These are phyloP conservation scores for Spheniscus mendiculus DNA, from an alignment of 2,113 vertebrate genomes.

Conservation along the genomic window DNA sequence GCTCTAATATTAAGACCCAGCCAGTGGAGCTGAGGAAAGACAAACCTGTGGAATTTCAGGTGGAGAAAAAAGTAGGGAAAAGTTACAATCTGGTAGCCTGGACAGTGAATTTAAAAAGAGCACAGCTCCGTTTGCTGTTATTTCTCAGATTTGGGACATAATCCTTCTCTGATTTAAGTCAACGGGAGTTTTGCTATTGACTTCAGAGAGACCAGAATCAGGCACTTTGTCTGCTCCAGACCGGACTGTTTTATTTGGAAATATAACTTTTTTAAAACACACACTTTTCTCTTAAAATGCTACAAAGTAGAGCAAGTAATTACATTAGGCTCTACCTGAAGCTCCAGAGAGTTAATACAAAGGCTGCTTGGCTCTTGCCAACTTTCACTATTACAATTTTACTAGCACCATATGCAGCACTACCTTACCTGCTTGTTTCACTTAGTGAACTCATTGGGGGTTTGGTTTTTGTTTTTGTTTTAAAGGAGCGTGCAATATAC, in stretches of 20 bases:
- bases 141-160: neutral
- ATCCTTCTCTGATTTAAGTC: neutral
- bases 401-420: slow-evolving; percentile 56
- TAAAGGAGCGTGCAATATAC: neutral
- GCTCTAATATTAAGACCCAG: neutral
- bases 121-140: neutral
- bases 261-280: slow-evolving; percentile 49
- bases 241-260: slow-evolving; percentile 41
- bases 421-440: slow-evolving; percentile 42
- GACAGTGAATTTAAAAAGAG: neutral
- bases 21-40: neutral
- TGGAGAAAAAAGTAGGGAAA: neutral
- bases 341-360: slow-evolving; percentile 63
- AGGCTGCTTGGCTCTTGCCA: slow-evolving; percentile 32
- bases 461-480: neutral
- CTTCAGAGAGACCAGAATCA: slow-evolving; percentile 12
- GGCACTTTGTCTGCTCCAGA: slow-evolving; percentile 36
- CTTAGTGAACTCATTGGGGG: neutral
- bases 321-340: slow-evolving; percentile 53
- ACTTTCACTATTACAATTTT: slow-evolving; percentile 53
- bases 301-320: slow-evolving; percentile 46
- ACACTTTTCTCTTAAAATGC: slow-evolving; percentile 55
- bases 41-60: neutral
- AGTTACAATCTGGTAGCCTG: neutral
- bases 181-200: neutral